Base-by-base conservation (phyloP, 2,113 vertebrate species). In the Nothoprocta pentlandii region DNA sequence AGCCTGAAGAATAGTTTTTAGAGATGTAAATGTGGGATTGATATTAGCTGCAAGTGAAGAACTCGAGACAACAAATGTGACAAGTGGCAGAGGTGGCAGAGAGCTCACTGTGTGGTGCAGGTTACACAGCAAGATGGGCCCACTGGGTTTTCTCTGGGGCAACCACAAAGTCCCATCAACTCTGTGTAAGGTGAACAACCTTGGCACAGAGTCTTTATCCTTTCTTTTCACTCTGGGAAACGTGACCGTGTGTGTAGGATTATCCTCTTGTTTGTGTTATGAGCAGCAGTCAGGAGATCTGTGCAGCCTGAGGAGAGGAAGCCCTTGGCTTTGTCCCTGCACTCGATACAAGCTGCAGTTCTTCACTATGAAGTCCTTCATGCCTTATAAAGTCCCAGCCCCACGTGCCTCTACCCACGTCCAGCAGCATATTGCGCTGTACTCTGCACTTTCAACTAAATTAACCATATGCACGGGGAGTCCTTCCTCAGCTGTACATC, bases 381-480 rank as follows among this genome's bases (percentile, higher is more conserved):
- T 51, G 73, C 39, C 13, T 66, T 58, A 51, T 8, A 26, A 85
- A 76, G 81, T 77, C 34, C 41, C 10, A 34, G 61, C 61, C 77
- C 61, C 62, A 49, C 80, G 80, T 84, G 56, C 51, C 49, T 86
- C 77, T 51, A 79, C 54, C 44, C 59, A 30, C 66, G 69, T 93
- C 49, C 69, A 76, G 90, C 90, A 90, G 49, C 41, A 28, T 53
- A 36, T 56, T 83, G 26, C 51, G 39, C 41, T 83, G 32, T 17
- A 36, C 16, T 67, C 25, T 75, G 22, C 49, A 16, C 36, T 92
- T 92, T 34, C 80, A 78, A 32, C 51, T 86, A 66, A 67, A 90
- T 88, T 71, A 90, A 68, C 61, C 34, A 66, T 71, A 94, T 92
- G 76, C 66, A 92, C 23, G 67, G 34, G 49, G 47, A 86, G 34